Conservation (phyloP, 35 echinoderm and acorn worm species). For the Lytechinus pictus region DNA sequence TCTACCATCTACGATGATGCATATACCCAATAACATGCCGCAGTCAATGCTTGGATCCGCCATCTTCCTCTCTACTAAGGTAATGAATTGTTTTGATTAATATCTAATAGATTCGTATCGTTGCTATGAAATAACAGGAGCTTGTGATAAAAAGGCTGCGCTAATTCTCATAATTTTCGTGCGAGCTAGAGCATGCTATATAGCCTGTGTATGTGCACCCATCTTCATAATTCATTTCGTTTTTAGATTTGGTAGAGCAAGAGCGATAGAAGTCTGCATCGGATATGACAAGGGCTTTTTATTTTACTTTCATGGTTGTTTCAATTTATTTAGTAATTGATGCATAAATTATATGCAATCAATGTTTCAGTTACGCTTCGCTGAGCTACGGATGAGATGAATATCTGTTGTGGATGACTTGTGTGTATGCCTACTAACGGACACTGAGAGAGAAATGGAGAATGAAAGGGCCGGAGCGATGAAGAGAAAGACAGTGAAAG, state of each 20-base stretch:
- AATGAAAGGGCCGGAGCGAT: no score
- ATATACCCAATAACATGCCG: neutral
- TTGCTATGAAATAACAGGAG: neutral
- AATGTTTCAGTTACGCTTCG: neutral
- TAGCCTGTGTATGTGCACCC: neutral
- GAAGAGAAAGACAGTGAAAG: neutral
- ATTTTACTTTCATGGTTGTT: neutral
- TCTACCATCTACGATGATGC: neutral
- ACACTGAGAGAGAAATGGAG: no score
- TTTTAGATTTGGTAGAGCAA: no score
- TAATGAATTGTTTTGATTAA: neutral
- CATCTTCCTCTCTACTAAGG: neutral
- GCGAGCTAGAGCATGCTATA: neutral
- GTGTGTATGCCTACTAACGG: no score
- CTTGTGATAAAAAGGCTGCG: neutral
- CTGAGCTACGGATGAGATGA: neutral
- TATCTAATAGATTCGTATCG: neutral
- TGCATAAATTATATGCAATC: neutral
- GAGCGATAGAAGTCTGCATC: no score
- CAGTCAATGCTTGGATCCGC: neutral
- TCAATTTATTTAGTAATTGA: neutral
- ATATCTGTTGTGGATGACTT: no score
- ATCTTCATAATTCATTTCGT: neutral
- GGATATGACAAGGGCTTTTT: neutral
- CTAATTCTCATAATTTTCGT: neutral